phyloP scores from a whole-genome alignment of 2,888 invertebrate genomes.

The Malacosoma neustria region DNA sequence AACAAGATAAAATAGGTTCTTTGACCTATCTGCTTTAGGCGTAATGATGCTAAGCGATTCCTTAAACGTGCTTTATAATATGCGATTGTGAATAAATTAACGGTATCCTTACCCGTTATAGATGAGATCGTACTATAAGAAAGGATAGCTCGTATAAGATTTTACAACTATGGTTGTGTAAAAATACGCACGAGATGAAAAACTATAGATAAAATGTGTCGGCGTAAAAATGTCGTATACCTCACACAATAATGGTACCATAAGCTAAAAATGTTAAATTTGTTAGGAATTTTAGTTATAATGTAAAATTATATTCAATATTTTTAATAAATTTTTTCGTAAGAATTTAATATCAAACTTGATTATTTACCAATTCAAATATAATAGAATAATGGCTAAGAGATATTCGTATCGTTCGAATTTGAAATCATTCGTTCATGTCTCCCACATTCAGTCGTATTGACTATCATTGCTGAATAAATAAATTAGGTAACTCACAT shows the following conservation, averaged over 20 bases:
- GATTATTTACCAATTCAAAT: no score
- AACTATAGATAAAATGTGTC: no score
- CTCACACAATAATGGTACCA: not conserved
- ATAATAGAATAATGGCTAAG: slow-evolving; percentile 54
- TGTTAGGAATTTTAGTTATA: not conserved
- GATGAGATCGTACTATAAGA: not conserved
- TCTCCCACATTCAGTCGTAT: slow-evolving; percentile 29
- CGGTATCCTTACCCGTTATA: slow-evolving; percentile 16
- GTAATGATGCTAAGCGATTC: slow-evolving; percentile 12
- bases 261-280: not conserved
- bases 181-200: not conserved
- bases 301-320: not conserved
- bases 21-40: slow-evolving; percentile 23
- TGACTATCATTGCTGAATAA: slow-evolving; percentile 61
- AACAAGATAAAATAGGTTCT: slow-evolving; percentile 34
- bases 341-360: no score
- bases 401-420: slow-evolving; percentile 57
- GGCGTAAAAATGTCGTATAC: not conserved
- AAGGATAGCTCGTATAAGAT: not conserved
- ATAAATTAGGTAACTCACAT: slow-evolving; percentile 57
- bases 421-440: slow-evolving; percentile 40
- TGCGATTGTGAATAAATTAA: slow-evolving; percentile 15
- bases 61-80: slow-evolving; percentile 10
- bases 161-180: not conserved
- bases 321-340: not conserved